These are phyloP conservation scores for Phrixothrix hirtus DNA, from an alignment of 2,888 invertebrate species.

Conservation along the genomic window DNA sequence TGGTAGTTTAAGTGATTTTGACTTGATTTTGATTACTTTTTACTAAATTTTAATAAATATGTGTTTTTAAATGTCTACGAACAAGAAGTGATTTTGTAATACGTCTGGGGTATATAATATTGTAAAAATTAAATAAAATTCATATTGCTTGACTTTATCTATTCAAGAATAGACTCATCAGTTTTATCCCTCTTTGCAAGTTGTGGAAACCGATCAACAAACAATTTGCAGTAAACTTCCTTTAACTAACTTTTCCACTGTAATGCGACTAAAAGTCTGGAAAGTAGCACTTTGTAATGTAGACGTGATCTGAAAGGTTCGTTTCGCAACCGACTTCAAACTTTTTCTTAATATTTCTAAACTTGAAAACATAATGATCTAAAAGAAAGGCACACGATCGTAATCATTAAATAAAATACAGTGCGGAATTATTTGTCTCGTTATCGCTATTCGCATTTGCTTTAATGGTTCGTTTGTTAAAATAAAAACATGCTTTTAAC, in stretches of 20 bases:
- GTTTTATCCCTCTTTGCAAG: background rate
- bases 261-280: background rate
- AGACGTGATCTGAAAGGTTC: background rate
- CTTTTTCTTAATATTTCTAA: background rate
- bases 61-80: no score
- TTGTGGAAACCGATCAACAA: background rate
- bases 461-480: constrained; percentile 12
- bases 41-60: no score
- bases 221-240: background rate
- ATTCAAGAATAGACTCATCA: no score
- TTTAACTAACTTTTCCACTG: background rate
- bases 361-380: constrained; percentile 4
- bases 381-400: background rate
- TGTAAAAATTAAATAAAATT: no score
- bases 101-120: no score
- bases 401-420: constrained; percentile 4
- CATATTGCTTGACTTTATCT: no score
- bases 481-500: constrained; percentile 1
- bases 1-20: no score
- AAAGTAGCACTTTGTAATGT: background rate
- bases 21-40: no score
- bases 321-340: background rate
- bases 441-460: constrained; percentile 10
- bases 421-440: constrained; percentile 11
- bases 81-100: no score